phyloP scores from a whole-genome alignment of 2,888 invertebrate genomes.

The Zootermopsis nevadensis region DNA sequence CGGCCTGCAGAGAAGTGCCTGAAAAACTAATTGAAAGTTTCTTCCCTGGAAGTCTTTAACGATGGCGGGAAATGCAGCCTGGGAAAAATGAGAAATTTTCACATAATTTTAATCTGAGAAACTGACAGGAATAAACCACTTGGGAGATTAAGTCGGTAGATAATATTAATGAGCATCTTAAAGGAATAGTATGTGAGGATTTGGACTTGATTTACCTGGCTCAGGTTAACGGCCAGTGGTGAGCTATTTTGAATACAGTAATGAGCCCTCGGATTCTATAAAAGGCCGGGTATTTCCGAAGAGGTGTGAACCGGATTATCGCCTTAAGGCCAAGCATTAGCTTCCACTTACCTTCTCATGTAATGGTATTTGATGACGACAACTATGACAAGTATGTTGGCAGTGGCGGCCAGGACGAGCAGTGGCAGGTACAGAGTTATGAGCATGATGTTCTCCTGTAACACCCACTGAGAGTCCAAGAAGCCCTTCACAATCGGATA shows the following conservation, averaged over 20 bases:
- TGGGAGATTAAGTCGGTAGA: not conserved
- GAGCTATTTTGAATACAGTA: not conserved
- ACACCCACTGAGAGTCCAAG: slow-evolving; percentile 28
- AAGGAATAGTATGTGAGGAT: not conserved
- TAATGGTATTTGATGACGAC: slow-evolving; percentile 76
- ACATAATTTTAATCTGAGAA: not conserved
- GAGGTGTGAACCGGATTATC: too few species aligned
- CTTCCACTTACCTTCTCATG: slow-evolving; percentile 72
- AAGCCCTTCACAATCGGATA: not conserved
- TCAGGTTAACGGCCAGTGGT: not conserved
- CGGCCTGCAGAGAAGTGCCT: too few species aligned
- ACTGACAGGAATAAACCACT: not conserved
- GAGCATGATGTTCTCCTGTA: slow-evolving; percentile 59
- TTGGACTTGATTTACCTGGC: not conserved
- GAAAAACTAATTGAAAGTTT: too few species aligned
- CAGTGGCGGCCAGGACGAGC: slow-evolving; percentile 71
- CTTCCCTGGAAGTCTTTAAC: too few species aligned
- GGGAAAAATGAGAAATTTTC: not conserved
- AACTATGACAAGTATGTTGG: slow-evolving; percentile 74
- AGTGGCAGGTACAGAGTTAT: slow-evolving; percentile 74
- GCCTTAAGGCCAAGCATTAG: slow-evolving; percentile 44
- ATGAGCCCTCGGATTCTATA: not conserved
- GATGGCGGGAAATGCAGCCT: not conserved
- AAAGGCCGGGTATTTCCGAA: not conserved
- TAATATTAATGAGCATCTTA: not conserved